Conservation (phyloP, 2,797 vertebrate species). For the Gadopsis marmoratus region DNA sequence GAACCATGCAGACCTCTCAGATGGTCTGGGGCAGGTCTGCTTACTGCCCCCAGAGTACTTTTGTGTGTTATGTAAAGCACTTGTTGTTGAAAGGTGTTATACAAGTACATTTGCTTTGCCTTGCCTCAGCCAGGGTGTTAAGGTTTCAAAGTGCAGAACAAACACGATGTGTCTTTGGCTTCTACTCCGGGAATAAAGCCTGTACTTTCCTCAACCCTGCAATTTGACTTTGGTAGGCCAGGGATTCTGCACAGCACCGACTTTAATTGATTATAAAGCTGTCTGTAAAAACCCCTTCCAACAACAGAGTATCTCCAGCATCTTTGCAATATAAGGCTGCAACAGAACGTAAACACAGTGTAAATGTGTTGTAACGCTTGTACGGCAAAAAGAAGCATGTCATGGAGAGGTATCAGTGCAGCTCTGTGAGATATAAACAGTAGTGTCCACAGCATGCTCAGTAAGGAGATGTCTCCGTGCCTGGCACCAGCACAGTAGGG, state of each 20-base stretch:
- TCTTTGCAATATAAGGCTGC: not conserved
- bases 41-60: not conserved
- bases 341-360: slow-evolving; percentile 10
- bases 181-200: slow-evolving; percentile 9
- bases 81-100: not conserved
- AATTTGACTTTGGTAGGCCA: slow-evolving; percentile 39
- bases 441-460: slow-evolving; percentile 2
- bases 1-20: too few species aligned
- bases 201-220: slow-evolving; percentile 29
- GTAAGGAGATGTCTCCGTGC: not conserved
- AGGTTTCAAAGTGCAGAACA: slow-evolving; percentile 28
- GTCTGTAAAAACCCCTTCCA: slow-evolving; percentile 13
- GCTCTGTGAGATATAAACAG: slow-evolving; percentile 22
- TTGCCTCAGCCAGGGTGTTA: not conserved
- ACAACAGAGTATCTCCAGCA: not conserved
- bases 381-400: not conserved
- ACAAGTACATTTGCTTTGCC: not conserved
- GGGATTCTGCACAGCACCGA: slow-evolving; percentile 3
- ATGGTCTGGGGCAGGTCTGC: too few species aligned
- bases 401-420: not conserved
- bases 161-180: slow-evolving; percentile 26
- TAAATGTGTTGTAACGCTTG: slow-evolving; percentile 4
- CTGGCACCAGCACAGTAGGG: slow-evolving; percentile 9
- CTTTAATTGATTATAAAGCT: slow-evolving; percentile 44
- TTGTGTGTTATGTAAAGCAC: not conserved